These are phyloP conservation scores for Siphlonurus alternatus DNA, from an alignment of 2,888 invertebrate species.

Conservation along the genomic window DNA sequence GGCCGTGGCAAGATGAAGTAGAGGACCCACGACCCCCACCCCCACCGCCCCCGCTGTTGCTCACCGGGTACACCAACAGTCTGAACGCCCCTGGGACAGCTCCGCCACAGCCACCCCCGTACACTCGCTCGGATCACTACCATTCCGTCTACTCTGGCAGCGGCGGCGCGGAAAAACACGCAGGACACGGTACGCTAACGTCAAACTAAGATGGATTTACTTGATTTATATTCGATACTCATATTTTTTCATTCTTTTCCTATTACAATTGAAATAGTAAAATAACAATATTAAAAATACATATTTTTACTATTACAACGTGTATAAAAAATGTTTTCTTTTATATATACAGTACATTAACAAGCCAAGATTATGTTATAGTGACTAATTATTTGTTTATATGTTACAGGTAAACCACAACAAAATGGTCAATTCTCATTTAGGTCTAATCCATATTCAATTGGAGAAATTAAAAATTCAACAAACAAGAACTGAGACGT, in stretches of 20 bases:
- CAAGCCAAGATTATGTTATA: too few relatives aligned
- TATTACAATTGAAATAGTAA: too few relatives aligned
- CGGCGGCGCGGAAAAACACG: neutral
- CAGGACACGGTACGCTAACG: conserved; percentile 7
- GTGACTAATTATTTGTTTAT: too few relatives aligned
- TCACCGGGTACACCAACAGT: conserved; percentile 11
- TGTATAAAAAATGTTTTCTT: too few relatives aligned
- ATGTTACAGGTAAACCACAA: conserved; percentile 6
- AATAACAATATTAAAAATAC: too few relatives aligned
- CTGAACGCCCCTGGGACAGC: conserved; percentile 3
- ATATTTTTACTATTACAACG: too few relatives aligned
- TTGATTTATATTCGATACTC: too few relatives aligned
- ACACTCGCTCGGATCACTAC: conserved; percentile 1
- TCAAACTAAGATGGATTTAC: too few relatives aligned
- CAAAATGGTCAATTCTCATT: conserved; percentile 11
- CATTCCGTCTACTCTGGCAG: neutral
- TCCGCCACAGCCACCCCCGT: conserved; percentile 9
- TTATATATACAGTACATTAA: too few relatives aligned
- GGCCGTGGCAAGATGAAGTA: conserved; percentile 5
- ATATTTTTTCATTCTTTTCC: too few relatives aligned
- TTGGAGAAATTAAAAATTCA: conserved; percentile 3
- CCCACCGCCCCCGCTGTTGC: conserved; percentile 11
- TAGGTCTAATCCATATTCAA: conserved; percentile 10
- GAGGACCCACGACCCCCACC: conserved; percentile 7
- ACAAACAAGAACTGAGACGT: neutral